Evolutionary conservation across 2,113 vertebrate genomes (phyloP), one percentile per base, ranked within the genome.

Genomic region (Vanacampus margaritifer): DNA sequence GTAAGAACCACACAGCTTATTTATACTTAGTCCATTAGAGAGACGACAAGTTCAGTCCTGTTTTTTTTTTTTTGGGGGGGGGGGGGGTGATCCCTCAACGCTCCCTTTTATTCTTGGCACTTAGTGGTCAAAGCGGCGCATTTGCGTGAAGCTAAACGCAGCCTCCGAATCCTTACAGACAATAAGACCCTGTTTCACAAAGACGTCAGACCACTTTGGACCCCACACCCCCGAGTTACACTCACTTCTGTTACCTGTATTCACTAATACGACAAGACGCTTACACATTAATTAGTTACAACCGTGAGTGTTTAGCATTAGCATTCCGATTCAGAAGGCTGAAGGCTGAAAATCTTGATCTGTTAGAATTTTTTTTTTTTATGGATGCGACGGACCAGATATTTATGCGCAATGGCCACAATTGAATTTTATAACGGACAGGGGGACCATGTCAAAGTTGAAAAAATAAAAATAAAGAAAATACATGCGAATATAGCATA

Each of bases 1-100:
- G 60, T 62, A 62, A 26, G 39, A 62, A 62, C 12, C 60, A 62
- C 39, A 26, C 39, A 62, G 60, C 60, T 62, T 62, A 62, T 62
- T 43, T 17, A 62, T 57, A 16, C 16, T 57, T 26, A 32, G 54
- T 13, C 23, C 51, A 54, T 35, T 36, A 41, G 59, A 61, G 59
- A 61, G 36, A 28, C 36, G 36, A 28, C 36, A 61, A 23, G 60
- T 43, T 23, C 37, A 62, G 39, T 62, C 39, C 60, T 62, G 12
- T 59, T 58, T 6, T n/a, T 23, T 19, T 32, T 56, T 36, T 60
- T 60, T 60, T 6, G n/a, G n/a, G n/a, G n/a, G n/a, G n/a, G n/a
- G n/a, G n/a, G n/a, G n/a, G n/a, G n/a, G n/a, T 26, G 60, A 39
- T 62, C 60, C 39, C 59, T 61, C 23, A 61, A 61, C 32, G 59